Percentiles rank a stretch among this genome's conserved stretches.
Conservation (phyloP, 2,797 vertebrate genomes). For the Eupleurogrammus muticus region DNA sequence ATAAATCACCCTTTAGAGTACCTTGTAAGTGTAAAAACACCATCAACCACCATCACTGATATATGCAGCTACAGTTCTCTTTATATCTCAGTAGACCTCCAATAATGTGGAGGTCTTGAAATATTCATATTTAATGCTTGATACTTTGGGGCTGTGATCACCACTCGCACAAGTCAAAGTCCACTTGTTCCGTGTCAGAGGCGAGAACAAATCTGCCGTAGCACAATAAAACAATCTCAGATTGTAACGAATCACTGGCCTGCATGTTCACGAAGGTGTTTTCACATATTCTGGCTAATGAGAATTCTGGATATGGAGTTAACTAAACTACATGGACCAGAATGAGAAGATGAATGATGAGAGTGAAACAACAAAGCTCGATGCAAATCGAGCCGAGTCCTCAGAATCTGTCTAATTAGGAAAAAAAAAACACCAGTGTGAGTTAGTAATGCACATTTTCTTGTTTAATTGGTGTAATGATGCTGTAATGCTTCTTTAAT, state of each 20-base stretch:
- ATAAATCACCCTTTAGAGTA: too few species aligned
- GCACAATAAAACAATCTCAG: neutral
- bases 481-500: neutral
- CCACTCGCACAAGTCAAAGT: neutral
- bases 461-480: constrained; percentile 3
- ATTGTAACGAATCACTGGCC: neutral
- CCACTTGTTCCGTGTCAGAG: neutral
- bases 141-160: neutral
- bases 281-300: neutral
- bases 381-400: neutral
- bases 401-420: constrained; percentile 10
- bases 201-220: neutral
- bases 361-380: neutral
- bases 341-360: too few species aligned
- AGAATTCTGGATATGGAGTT: too few species aligned
- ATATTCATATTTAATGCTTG: neutral
- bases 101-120: neutral
- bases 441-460: neutral
- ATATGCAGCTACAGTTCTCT: neutral
- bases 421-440: neutral
- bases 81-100: too few species aligned
- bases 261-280: neutral
- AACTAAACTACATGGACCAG: too few species aligned
- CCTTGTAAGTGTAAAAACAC: too few species aligned
- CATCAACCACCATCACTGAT: too few species aligned